Evolutionary conservation across 1,140 invertebrate species (phyloP).

Genomic region (Colletes gigas): DNA sequence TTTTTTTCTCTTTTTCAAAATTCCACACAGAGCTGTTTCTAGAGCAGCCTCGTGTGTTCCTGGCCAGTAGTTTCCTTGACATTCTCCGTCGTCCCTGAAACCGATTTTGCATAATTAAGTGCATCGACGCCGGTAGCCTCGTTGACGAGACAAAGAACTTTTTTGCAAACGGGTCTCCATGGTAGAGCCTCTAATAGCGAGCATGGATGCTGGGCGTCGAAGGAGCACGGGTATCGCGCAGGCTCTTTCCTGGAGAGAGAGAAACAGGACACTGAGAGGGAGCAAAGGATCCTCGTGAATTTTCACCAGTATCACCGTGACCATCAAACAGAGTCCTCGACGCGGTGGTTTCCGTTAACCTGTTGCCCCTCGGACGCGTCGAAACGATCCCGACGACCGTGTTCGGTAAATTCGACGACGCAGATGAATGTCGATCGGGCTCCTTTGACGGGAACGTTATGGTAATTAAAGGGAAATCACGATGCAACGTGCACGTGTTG

Average conservation of each 20-base stretch:
- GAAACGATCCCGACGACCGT: too few relatives aligned
- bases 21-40: too few relatives aligned
- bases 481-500: too few relatives aligned
- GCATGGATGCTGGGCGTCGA: slow-evolving; percentile 6
- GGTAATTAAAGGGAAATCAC: too few relatives aligned
- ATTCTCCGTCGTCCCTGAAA: not conserved
- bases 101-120: not conserved
- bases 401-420: too few relatives aligned
- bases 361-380: slow-evolving; percentile 1
- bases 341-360: not conserved
- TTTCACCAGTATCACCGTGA: slow-evolving; percentile 63
- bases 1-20: too few relatives aligned
- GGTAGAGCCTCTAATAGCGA: slow-evolving; percentile 11
- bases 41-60: too few relatives aligned
- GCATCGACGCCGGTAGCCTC: not conserved
- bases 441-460: too few relatives aligned
- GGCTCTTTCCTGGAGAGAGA: slow-evolving; percentile 34
- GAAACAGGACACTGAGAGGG: slow-evolving; percentile 26
- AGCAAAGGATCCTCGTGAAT: slow-evolving; percentile 59
- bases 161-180: too few relatives aligned
- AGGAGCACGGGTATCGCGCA: slow-evolving; percentile 51
- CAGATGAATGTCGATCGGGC: too few relatives aligned
- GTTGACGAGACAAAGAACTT: not conserved
- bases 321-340: slow-evolving; percentile 14
- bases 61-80: too few relatives aligned